Conservation (phyloP, 2,888 invertebrate species). For the Tipula vernalis region DNA sequence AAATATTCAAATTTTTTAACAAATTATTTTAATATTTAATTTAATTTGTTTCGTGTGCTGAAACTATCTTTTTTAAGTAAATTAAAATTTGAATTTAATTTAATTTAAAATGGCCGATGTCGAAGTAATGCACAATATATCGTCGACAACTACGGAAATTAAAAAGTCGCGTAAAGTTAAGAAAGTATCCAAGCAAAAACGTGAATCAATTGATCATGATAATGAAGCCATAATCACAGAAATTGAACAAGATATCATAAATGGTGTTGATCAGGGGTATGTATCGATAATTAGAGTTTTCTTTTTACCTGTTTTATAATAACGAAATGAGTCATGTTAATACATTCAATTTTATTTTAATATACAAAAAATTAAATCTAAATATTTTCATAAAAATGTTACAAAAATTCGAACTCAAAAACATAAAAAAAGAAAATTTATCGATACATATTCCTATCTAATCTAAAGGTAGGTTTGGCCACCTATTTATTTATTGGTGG, state of each 20-base stretch:
- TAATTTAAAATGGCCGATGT: constrained; percentile 74
- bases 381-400: not conserved
- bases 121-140: constrained; percentile 70
- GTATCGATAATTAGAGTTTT: constrained; percentile 46
- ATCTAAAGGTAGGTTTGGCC: not conserved
- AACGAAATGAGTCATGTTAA: not conserved
- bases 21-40: not conserved
- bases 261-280: constrained; percentile 66
- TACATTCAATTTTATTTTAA: not conserved
- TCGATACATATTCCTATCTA: constrained; percentile 4
- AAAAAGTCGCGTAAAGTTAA: constrained; percentile 83
- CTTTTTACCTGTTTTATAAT: not conserved
- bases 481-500: not conserved
- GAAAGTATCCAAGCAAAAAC: constrained; percentile 63
- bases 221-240: constrained; percentile 74
- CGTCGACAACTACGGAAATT: constrained; percentile 53
- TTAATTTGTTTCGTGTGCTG: not conserved
- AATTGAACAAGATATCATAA: constrained; percentile 49
- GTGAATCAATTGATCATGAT: constrained; percentile 57
- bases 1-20: not conserved
- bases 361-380: not conserved
- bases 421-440: not conserved
- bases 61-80: not conserved
- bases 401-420: not conserved
- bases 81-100: not conserved